Base-by-base conservation (phyloP, 2,797 vertebrate genomes). In the Anguilla anguilla region DNA sequence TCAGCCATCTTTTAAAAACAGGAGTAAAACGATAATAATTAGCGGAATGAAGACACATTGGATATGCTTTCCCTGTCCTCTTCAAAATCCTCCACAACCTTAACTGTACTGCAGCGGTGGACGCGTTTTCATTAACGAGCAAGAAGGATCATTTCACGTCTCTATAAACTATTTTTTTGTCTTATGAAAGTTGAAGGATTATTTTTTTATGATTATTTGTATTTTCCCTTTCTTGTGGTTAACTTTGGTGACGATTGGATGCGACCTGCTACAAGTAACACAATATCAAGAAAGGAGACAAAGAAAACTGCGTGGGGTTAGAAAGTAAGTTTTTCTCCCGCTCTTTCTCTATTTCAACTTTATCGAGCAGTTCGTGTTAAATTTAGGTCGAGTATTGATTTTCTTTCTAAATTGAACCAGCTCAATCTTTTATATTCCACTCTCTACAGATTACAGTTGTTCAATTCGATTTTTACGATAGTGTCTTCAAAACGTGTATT, bases 1-100 rank as follows among this genome's bases (percentile, higher is more conserved):
- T 99, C 98, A 99, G 98, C 98, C 98, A 99, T 99, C 99, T 99
- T 97, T 99, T 97, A 97, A 97, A 97, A 97, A 97, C 96, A 96
- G 96, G 96, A 96, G 96, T 97, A 97, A 96, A 97, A 96, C 96
- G 96, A 97, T 97, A 97, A 97, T 97, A 97, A 97, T 97, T 97
- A 97, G 96, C 96, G 96, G 96, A 97, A 97, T 97, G 97, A 97
- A 97, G 96, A 97, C 96, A 97, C 96, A 96, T 96, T 96, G 96
- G 96, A 96, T 96, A 96, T 97, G 97, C 96, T 97, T 97, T 97
- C 97, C 96, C 96, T 97, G 96, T 96, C 95, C 96, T 96, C 95
- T 95, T 96, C 96, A 96, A 96, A 95, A 94, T 96, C 96, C 96
- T 96, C 95, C 96, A 95, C 95, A 96, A 96, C 95, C 95, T 77